A percentile compares a stretch with the other conserved stretches of the same genome.
phyloP scores from a whole-genome alignment of 2,888 invertebrate species.

The Eristalinus aeneus region DNA sequence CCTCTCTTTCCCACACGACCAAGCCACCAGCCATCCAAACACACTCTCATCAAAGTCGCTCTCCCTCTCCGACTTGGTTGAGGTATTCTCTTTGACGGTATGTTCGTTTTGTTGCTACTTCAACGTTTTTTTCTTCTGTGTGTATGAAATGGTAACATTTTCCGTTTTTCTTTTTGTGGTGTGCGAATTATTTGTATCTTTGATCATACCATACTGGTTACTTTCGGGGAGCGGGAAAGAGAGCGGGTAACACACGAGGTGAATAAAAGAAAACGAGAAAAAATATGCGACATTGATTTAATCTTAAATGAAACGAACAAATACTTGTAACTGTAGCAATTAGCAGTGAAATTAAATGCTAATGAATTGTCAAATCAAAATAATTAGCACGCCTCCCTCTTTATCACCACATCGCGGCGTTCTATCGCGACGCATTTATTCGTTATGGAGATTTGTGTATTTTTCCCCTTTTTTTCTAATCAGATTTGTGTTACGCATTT shows the following conservation, averaged over 20 bases:
- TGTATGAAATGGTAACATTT: neutral
- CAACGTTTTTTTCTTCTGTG: neutral
- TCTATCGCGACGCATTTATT: neutral
- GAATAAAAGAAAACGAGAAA: neutral
- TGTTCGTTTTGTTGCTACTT: neutral
- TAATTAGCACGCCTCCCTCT: slow-evolving; percentile 25
- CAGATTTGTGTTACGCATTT: neutral
- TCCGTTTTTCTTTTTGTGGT: neutral
- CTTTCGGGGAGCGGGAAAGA: neutral
- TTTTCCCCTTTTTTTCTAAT: neutral
- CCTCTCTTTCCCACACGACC: neutral
- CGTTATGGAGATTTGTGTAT: neutral
- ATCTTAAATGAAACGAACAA: slow-evolving; percentile 30
- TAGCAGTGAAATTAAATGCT: slow-evolving; percentile 21
- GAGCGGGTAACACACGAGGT: neutral
- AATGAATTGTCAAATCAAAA: slow-evolving; percentile 15
- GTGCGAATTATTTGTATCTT: neutral
- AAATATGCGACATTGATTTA: slow-evolving; percentile 43
- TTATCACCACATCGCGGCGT: neutral
- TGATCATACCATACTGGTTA: slow-evolving; percentile 2
- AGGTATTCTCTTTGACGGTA: slow-evolving; percentile 2
- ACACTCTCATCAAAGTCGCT: neutral
- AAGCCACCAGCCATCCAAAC: neutral
- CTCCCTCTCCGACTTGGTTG: neutral
- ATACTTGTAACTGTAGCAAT: slow-evolving; percentile 33